These are phyloP conservation scores for Nyctereutes procyonoides DNA, from an alignment of 2,113 vertebrate species.

Conservation along the genomic window DNA sequence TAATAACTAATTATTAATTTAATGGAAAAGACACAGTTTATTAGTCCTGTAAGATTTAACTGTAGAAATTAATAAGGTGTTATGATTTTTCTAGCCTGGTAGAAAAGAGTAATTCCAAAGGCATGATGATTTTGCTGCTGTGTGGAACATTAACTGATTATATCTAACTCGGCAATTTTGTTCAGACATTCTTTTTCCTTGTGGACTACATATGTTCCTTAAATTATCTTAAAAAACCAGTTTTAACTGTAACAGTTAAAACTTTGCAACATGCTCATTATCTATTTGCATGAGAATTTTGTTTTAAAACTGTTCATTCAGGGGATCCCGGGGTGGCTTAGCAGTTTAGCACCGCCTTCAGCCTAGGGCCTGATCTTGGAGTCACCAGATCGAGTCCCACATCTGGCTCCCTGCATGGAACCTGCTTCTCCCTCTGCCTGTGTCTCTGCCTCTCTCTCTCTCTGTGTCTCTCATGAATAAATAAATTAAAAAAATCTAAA, in stretches of 20 bases:
- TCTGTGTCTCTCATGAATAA: too few species aligned
- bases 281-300: background rate
- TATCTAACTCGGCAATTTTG: background rate
- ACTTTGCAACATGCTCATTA: background rate
- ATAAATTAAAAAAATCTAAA: too few species aligned
- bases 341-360: too few species aligned
- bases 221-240: background rate
- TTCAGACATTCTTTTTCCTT: conserved; percentile 18
- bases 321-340: too few species aligned
- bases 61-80: conserved; percentile 33
- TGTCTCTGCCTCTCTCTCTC: too few species aligned
- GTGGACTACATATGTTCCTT: background rate
- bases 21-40: conserved; percentile 3
- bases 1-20: background rate
- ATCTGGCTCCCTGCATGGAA: too few species aligned
- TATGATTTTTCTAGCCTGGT: background rate
- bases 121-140: background rate
- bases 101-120: conserved; percentile 49
- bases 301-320: background rate
- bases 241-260: background rate
- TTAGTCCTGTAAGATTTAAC: background rate
- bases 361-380: too few species aligned
- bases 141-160: conserved; percentile 31
- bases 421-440: too few species aligned
- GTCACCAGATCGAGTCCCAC: too few species aligned